These are phyloP conservation scores for Apostichopus leukothele DNA, from an alignment of 53 echinoderm and acorn worm genomes.

Conservation along the genomic window DNA sequence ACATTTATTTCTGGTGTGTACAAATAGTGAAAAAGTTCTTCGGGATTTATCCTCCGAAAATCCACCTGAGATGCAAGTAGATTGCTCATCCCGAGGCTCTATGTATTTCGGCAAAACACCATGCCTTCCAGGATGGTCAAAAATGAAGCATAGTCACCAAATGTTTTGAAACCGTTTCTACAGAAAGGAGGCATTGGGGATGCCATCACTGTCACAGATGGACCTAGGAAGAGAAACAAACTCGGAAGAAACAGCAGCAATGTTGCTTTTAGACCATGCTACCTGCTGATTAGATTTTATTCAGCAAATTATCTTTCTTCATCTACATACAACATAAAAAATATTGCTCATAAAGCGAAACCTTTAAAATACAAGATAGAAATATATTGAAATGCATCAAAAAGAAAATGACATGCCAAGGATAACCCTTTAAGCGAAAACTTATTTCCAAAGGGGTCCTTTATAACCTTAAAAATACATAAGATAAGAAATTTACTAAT, in stretches of 20 bases:
- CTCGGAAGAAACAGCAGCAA: constrained; percentile 19
- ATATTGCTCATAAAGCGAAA: too few relatives aligned
- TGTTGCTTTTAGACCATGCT: constrained; percentile 22
- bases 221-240: constrained; percentile 23
- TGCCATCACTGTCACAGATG: constrained; percentile 42
- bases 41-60: constrained; percentile 29
- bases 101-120: constrained; percentile 49
- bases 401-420: too few relatives aligned
- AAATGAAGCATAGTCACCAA: constrained; percentile 49
- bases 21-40: constrained; percentile 42
- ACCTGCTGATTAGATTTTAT: not conserved
- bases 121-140: constrained; percentile 55
- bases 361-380: too few relatives aligned
- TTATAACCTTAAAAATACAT: too few relatives aligned
- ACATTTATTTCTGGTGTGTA: not conserved
- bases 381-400: too few relatives aligned
- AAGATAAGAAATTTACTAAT: too few relatives aligned
- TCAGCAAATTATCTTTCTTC: too few relatives aligned
- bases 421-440: too few relatives aligned
- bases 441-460: too few relatives aligned
- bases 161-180: constrained; percentile 29
- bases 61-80: constrained; percentile 1
- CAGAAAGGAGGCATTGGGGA: constrained; percentile 25
- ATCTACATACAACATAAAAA: too few relatives aligned
- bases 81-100: constrained; percentile 39